Conservation (phyloP, 2,797 vertebrate species). For the Semaprochilodus insignis region DNA sequence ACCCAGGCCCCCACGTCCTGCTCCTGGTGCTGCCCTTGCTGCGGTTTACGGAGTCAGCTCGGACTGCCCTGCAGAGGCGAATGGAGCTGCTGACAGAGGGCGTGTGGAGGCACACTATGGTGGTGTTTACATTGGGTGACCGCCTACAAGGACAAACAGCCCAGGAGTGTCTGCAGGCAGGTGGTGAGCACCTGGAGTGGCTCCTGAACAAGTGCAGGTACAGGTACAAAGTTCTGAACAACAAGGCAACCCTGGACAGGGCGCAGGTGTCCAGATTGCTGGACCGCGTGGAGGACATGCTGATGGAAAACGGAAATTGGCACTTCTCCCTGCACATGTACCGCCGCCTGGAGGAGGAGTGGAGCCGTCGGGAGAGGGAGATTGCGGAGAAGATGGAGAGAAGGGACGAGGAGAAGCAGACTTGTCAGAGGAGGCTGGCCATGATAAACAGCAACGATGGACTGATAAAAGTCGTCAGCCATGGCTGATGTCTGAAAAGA, state of each 20-base stretch:
- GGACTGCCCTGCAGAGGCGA: constrained; percentile 56
- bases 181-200: constrained; percentile 57
- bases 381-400: constrained; percentile 57
- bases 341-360: constrained; percentile 65
- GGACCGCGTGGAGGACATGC: constrained; percentile 60
- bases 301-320: constrained; percentile 65
- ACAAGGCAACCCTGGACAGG: constrained; percentile 53
- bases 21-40: constrained; percentile 64
- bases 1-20: constrained; percentile 60
- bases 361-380: constrained; percentile 61
- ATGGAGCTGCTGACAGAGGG: constrained; percentile 66
- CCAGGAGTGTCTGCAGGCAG: constrained; percentile 58
- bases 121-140: constrained; percentile 69
- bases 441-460: not conserved
- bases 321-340: constrained; percentile 69
- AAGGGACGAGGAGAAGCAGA: constrained; percentile 14
- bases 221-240: constrained; percentile 62
- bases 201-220: constrained; percentile 63
- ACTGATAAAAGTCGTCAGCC: not conserved
- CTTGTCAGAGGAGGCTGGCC: not conserved
- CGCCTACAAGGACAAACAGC: constrained; percentile 41
- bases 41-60: constrained; percentile 59
- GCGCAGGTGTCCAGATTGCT: constrained; percentile 65
- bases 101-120: constrained; percentile 69
- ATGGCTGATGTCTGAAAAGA: not conserved